phyloP scores from a whole-genome alignment of 2,888 invertebrate genomes.

The Piscicola geometra region DNA sequence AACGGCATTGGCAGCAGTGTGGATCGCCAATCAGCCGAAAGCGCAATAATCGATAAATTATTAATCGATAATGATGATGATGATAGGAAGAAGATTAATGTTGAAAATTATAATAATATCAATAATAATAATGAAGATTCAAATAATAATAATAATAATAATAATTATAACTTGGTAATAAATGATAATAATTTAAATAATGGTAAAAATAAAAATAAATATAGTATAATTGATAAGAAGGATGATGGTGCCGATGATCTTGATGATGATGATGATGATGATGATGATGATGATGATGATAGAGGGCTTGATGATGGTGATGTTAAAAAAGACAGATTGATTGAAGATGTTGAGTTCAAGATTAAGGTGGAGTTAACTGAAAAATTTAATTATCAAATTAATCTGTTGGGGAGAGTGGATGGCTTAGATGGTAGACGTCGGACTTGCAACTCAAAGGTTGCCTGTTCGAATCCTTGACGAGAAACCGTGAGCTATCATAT shows the following conservation, averaged over 20 bases:
- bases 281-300: neutral
- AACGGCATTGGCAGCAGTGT: too few relatives aligned
- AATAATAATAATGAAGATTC: constrained; percentile 1
- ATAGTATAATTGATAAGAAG: neutral
- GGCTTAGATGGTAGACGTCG: too few relatives aligned
- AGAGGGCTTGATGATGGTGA: neutral
- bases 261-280: neutral
- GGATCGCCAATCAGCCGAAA: neutral
- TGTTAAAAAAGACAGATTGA: neutral
- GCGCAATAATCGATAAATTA: neutral
- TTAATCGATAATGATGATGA: neutral
- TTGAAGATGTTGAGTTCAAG: neutral
- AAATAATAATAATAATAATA: neutral
- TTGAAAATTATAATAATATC: neutral
- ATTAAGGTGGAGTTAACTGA: neutral
- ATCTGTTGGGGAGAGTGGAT: too few relatives aligned
- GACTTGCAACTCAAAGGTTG: too few relatives aligned
- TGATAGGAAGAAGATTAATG: neutral
- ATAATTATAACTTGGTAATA: neutral
- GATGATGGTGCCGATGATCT: neutral
- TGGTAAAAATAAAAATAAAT: neutral
- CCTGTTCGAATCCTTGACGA: too few relatives aligned
- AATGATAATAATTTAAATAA: neutral
- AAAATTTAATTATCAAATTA: too few relatives aligned
- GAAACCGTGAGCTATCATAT: too few relatives aligned